These are phyloP conservation scores for Phymanthus crucifer DNA, from an alignment of 92 coral and sea anemone species.

Conservation along the genomic window DNA sequence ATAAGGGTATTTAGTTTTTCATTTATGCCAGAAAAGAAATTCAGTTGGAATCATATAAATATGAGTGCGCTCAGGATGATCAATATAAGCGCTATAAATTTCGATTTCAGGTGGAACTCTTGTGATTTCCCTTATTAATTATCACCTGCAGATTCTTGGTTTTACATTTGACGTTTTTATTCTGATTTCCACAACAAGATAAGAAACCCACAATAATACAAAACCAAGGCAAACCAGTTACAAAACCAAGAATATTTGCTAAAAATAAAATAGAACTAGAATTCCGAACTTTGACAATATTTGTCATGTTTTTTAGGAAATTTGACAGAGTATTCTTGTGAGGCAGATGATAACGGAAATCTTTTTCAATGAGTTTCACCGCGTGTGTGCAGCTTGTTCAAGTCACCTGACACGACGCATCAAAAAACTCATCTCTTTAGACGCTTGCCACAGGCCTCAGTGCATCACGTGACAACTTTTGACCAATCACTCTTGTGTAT, in stretches of 20 bases:
- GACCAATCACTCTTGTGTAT: slow-evolving; percentile 10
- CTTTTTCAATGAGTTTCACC: slow-evolving; percentile 1
- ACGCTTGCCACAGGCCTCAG: slow-evolving; percentile 12
- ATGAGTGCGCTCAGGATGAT: not conserved
- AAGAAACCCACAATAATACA: not conserved
- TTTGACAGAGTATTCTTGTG: not conserved
- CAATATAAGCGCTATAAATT: not conserved
- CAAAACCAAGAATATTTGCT: not conserved
- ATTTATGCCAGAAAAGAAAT: not conserved
- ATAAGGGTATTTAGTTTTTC: not conserved
- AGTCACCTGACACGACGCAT: not conserved
- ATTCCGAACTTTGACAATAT: not conserved
- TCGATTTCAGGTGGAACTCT: not conserved
- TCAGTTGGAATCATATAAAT: not conserved
- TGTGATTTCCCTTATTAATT: not conserved
- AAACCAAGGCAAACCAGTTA: not conserved
- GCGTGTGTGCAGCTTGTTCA: slow-evolving; percentile 27
- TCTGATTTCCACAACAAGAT: not conserved
- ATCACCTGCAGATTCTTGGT: not conserved
- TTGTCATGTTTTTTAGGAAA: not conserved
- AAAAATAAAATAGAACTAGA: not conserved
- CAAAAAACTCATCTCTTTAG: slow-evolving; percentile 19
- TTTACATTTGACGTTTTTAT: not conserved
- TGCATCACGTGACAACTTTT: slow-evolving; percentile 17
- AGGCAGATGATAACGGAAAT: slow-evolving; percentile 1